Evolutionary conservation across 2,113 vertebrate species (phyloP).

Genomic region (Herpetotheres cachinnans): DNA sequence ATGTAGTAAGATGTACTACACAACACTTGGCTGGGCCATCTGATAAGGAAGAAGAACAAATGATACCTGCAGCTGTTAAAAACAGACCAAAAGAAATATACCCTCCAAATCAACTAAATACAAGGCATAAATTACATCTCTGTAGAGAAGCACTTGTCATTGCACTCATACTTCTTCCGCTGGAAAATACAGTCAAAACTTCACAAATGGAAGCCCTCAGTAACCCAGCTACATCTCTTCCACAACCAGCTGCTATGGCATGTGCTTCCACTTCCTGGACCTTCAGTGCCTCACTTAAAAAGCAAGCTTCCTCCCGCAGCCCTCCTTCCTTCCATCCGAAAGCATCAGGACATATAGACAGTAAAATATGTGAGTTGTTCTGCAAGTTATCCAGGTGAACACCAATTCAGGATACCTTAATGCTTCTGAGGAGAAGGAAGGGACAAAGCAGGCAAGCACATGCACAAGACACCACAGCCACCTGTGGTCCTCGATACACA

Average conservation of each 20-base stretch:
- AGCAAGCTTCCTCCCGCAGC: background rate
- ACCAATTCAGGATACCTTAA: background rate
- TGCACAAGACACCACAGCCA: background rate
- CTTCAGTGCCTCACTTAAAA: background rate
- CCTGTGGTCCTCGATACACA: background rate
- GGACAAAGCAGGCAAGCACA: background rate
- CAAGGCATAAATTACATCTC: background rate
- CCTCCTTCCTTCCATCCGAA: background rate
- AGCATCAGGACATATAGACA: background rate
- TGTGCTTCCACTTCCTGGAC: background rate
- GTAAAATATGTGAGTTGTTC: background rate
- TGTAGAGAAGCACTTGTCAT: background rate
- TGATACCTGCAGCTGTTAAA: background rate
- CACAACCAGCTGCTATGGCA: background rate
- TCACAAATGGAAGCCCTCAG: slow-evolving; percentile 8
- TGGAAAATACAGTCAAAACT: slow-evolving; percentile 1
- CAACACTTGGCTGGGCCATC: background rate
- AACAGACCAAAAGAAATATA: background rate
- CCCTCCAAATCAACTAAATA: background rate
- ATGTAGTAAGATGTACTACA: background rate
- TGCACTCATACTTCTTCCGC: background rate
- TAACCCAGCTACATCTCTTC: background rate
- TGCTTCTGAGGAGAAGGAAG: background rate
- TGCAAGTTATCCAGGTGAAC: background rate
- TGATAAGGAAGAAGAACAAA: background rate